A percentile compares a stretch with the other conserved stretches of the same genome.
phyloP scores from a whole-genome alignment of 2,888 invertebrate species.

The Cetonia aurata region DNA sequence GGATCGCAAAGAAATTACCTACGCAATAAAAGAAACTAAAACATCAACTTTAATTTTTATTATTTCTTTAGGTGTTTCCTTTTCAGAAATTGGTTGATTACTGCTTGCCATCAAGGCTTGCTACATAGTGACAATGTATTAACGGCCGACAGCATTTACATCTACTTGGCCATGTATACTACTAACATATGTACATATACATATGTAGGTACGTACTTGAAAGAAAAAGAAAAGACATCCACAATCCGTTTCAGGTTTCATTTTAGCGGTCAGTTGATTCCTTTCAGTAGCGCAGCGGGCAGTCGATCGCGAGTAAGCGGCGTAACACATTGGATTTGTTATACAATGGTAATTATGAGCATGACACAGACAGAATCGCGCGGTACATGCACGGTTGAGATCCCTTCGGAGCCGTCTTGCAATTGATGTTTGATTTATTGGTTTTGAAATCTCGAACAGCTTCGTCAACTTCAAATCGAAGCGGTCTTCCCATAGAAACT shows the following conservation, averaged over 20 bases:
- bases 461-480: constrained; percentile 11
- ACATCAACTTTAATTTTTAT: too few species aligned
- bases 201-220: too few species aligned
- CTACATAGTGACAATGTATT: too few species aligned
- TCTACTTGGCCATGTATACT: too few species aligned
- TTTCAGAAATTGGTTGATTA: too few species aligned
- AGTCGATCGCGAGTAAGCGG: constrained; percentile 45
- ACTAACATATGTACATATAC: too few species aligned
- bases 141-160: too few species aligned
- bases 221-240: neutral
- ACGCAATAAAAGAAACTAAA: too few species aligned
- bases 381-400: constrained; percentile 7
- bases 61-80: too few species aligned
- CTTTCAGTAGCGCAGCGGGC: constrained; percentile 46
- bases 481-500: constrained; percentile 3
- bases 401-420: constrained; percentile 29
- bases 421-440: constrained; percentile 48
- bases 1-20: too few species aligned
- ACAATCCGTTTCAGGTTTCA: constrained; percentile 34
- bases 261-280: constrained; percentile 42
- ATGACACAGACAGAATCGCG: constrained; percentile 53
- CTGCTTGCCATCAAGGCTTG: too few species aligned
- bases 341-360: constrained; percentile 58
- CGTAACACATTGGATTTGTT: constrained; percentile 50
- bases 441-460: constrained; percentile 44